Base-by-base conservation (phyloP, 1,140 invertebrate genomes). In the Calliopsis andreniformis region DNA sequence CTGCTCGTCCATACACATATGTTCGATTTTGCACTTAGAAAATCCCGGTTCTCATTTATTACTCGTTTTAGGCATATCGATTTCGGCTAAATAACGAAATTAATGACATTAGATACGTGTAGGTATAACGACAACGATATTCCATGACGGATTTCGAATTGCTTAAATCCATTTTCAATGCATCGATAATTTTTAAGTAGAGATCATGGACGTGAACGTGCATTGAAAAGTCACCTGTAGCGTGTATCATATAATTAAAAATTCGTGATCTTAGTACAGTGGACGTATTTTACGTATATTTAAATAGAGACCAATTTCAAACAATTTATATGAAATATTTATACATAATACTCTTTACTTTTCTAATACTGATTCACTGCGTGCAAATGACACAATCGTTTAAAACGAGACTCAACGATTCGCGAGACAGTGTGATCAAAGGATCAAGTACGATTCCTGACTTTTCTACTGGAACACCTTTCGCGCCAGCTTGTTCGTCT, bases 1-100 rank as follows among this genome's bases (percentile, higher is more conserved):
- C 28, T 81, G 56, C 61, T 75, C 76, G 66, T 79, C 45, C 70
- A 59, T 78, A 67, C 71, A 64, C 53, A 45, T 58, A 58, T 53
- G 30, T 76, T 56, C 55, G 43, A 80, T 71, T 78, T 72, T 53
- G 47, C 80, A 83, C 59, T 77, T 53, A 64, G 59, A 78, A 58
- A 23, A 59, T 80, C 56, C 42, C 69, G 42, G 32, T 66, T 71
- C 47, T 72, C 53, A 45, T 51, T 58, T 56, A 62, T 35, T 79
- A 70, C 59, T 28, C 51, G n/a, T 78, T n/a, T n/a, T 72, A 77
- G 61, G 42, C 66, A 51, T 84, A 62, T 62, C 78, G 49, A 80
- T 28, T n/a, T 77, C 23, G 32, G n/a, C 51, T 67, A 78, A 51
- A 62, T 28, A 63, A 61, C 32, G 16, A 68, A 84, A 61, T 79